Evolutionary conservation across 2,113 vertebrate species (phyloP).

Genomic region (Eublepharis macularius): DNA sequence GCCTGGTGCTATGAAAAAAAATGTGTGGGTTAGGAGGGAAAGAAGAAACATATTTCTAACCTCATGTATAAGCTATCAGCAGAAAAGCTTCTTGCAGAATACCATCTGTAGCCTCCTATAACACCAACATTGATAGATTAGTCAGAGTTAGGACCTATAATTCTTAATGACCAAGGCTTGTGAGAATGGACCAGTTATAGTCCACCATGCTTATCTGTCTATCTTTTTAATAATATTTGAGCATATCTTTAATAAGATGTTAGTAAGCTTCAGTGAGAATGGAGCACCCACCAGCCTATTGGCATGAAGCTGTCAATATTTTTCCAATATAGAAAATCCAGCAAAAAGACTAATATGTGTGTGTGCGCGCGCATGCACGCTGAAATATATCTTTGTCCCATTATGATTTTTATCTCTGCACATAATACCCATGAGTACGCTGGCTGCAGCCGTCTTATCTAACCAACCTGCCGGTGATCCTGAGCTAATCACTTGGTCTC

Average conservation of each 20-base stretch:
- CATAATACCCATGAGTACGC: conserved; percentile 21
- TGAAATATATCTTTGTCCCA: conserved; percentile 52
- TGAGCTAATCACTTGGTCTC: conserved; percentile 63
- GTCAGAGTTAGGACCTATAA: background rate
- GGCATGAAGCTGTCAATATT: conserved; percentile 29
- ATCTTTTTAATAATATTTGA: background rate
- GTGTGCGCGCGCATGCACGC: conserved; percentile 6
- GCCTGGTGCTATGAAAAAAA: background rate
- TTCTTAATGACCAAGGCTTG: background rate
- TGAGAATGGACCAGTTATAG: background rate
- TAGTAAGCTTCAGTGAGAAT: background rate
- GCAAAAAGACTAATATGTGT: background rate
- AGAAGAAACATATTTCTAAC: background rate
- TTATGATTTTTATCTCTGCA: background rate
- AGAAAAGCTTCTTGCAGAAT: background rate
- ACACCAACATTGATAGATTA: background rate
- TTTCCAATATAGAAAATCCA: background rate
- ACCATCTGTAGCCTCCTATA: background rate
- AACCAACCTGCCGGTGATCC: conserved; percentile 49
- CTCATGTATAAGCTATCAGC: background rate
- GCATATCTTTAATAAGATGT: background rate
- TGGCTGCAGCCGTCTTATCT: conserved; percentile 47
- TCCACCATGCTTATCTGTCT: background rate
- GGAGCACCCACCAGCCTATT: background rate
- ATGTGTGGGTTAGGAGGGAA: background rate